Base-by-base conservation (phyloP, 2,113 vertebrate species). In the Paramisgurnus dabryanus region DNA sequence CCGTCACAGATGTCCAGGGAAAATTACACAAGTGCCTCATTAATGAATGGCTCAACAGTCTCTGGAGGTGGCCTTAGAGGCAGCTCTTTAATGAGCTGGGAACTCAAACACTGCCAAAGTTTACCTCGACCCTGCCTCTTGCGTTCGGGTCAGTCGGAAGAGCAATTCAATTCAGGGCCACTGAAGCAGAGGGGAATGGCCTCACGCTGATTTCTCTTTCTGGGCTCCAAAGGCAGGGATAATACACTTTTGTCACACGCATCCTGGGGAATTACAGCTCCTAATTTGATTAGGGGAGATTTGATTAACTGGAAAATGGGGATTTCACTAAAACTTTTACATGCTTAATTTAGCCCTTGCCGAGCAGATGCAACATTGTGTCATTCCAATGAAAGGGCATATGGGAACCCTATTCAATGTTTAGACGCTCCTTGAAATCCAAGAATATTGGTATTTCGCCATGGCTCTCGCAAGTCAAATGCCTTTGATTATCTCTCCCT, bases 271-370 rank as follows among this genome's bases (percentile, higher is more conserved):
- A 85, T 82, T 85, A 85, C 79, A 79, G 84, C 84, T 80, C 77
- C 84, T 85, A 85, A 85, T 85, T 85, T 85, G 84, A 85, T 85
- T 85, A 85, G 80, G 84, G 45, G 77, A 85, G 84, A 85, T 85
- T 85, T 85, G 84, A 85, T 85, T 85, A 85, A 82, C 84, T 85
- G 84, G 83, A 85, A 85, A 85, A 85, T 85, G 80, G 80, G 84
- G 84, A 85, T 80, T 82, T 85, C 77, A 82, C 84, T 85, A 85
- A 85, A 85, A 85, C 84, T 85, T 85, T 85, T 73, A 76, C 84
- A 85, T 85, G 84, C 80, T 85, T 85, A 85, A 85, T 82, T 82
- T 85, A 85, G 82, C 80, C 84, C 67, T 41, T 67, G 77, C 78
- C 61, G 67, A 77, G 84, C 80, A 85, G 84, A 85, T 81, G 80